Percentiles rank a stretch among this genome's conserved stretches.
These are phyloP conservation scores for Kryptolebias ocellatus DNA, from an alignment of 2,797 vertebrate species.

Conservation along the genomic window DNA sequence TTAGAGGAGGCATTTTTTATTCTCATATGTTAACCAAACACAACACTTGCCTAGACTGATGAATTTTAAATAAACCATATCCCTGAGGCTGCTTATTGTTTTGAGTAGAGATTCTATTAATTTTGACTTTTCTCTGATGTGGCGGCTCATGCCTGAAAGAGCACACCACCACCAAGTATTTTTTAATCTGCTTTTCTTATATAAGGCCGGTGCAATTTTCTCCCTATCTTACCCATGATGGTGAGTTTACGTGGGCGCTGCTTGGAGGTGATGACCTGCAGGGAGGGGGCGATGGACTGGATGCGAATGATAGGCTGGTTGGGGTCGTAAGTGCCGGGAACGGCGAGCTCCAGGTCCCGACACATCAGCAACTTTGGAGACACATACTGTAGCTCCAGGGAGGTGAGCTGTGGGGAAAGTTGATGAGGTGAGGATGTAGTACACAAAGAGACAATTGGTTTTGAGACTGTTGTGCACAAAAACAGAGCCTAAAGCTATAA, in stretches of 20 bases:
- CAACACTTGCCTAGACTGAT: constrained; percentile 22
- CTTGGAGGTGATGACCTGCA: constrained; percentile 99
- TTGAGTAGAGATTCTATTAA: constrained; percentile 28
- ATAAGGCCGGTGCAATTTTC: constrained; percentile 29
- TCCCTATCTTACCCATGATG: constrained; percentile 90
- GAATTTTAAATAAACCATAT: constrained; percentile 31
- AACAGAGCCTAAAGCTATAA: constrained; percentile 31
- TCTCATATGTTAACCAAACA: constrained; percentile 12
- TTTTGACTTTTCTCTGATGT: constrained; percentile 39
- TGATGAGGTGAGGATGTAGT: constrained; percentile 36
- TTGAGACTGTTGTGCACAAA: constrained; percentile 17
- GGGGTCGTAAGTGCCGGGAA: constrained; percentile 97
- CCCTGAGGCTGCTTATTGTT: constrained; percentile 35
- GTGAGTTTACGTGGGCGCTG: constrained; percentile 97
- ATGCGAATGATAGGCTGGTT: constrained; percentile 98
- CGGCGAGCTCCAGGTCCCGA: constrained; percentile 94
- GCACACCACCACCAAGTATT: constrained; percentile 16
- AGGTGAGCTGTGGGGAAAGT: constrained; percentile 87
- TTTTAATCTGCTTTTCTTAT: constrained; percentile 45
- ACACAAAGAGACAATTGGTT: constrained; percentile 41
- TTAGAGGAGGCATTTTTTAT: constrained; percentile 15
- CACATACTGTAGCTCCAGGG: constrained; percentile 96
- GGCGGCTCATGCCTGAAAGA: constrained; percentile 18
- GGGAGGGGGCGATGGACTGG: constrained; percentile 94
- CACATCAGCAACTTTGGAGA: constrained; percentile 98